Evolutionary conservation across 53 echinoderm and acorn worm genomes (phyloP).

Genomic region (Patiria pectinifera): DNA sequence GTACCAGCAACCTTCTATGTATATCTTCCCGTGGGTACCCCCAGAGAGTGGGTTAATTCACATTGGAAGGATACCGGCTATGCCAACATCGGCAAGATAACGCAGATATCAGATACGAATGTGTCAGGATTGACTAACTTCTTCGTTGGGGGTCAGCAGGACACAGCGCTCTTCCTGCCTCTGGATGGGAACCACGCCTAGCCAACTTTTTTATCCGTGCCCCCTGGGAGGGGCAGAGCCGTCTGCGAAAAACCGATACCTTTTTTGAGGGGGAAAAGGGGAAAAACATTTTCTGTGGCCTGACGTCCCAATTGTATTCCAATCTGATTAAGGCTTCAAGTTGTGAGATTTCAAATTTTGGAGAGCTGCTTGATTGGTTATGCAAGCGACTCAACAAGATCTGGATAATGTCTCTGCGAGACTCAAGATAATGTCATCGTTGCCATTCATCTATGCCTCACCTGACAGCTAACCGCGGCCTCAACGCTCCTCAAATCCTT

Average conservation of each 20-base stretch:
- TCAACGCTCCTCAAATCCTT: background rate
- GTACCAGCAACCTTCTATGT: conserved; percentile 3
- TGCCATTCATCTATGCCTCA: background rate
- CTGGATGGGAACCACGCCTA: conserved; percentile 37
- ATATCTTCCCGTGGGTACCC: conserved; percentile 31
- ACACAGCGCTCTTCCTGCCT: conserved; percentile 43
- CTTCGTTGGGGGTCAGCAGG: conserved; percentile 43
- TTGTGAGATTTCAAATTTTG: conserved; percentile 29
- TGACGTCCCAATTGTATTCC: conserved; percentile 18
- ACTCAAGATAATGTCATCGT: background rate
- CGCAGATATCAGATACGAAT: conserved; percentile 52
- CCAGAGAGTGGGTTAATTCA: conserved; percentile 52
- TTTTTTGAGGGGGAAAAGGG: conserved; percentile 3
- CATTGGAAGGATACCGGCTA: conserved; percentile 57
- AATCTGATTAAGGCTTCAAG: conserved; percentile 32
- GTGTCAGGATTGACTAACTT: conserved; percentile 64
- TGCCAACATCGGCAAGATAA: conserved; percentile 60
- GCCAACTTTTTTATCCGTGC: conserved; percentile 32
- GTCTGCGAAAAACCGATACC: conserved; percentile 46
- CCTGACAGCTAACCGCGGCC: background rate
- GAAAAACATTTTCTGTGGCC: background rate
- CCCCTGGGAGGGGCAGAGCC: background rate
- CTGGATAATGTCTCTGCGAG: conserved; percentile 10
- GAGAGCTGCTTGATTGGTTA: conserved; percentile 1
- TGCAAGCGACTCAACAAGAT: background rate